Base-by-base conservation (phyloP, 2,113 vertebrate species). In the Aegypius monachus region DNA sequence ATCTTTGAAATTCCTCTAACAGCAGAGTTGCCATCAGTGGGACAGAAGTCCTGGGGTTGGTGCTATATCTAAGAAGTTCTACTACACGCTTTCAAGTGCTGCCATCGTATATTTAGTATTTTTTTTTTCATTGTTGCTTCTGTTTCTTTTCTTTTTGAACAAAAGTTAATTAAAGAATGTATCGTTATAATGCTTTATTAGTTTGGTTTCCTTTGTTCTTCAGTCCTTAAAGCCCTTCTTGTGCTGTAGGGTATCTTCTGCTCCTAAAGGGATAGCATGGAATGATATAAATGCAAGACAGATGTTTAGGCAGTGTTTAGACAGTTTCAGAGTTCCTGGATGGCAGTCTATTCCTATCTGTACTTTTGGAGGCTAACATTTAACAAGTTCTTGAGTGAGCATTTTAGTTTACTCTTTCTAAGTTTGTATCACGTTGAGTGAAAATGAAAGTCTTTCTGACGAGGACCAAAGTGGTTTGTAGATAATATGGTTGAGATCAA, bases 341-440 rank as follows among this genome's bases (percentile, higher is more conserved):
- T 90, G 61, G 18, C 25, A 53, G 21, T 61, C 2, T 77, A 45
- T 82, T 82, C 34, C 13, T 81, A 20, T 47, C 42, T 67, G 26
- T 81, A 9, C 25, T 87, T 90, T 38, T 38, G 36, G 63, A 78
- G 19, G 18, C 29, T 62, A 43, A 75, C 27, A 29, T 70, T 61
- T 70, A 73, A 15, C 6, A 22, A 16, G 27, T 61, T 88, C 27
- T 61, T 68, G 23, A 85, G 12, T 52, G 22, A 77, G 10, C 8
- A 4, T 88, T 80, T 82, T 80, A 56, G 43, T 84, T 79, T 92
- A 25, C 13, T 75, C 20, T 36, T 79, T 63, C 7, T 62, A 31
- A 56, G 56, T 63, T 47, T 50, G 1, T 71, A 13, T 67, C 5
- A 15, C 0, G 0, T 81, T 67, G 50, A 89, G 29, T 65, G 47